phyloP scores from a whole-genome alignment of 2,888 invertebrate genomes.

The Rotaria sp. region DNA sequence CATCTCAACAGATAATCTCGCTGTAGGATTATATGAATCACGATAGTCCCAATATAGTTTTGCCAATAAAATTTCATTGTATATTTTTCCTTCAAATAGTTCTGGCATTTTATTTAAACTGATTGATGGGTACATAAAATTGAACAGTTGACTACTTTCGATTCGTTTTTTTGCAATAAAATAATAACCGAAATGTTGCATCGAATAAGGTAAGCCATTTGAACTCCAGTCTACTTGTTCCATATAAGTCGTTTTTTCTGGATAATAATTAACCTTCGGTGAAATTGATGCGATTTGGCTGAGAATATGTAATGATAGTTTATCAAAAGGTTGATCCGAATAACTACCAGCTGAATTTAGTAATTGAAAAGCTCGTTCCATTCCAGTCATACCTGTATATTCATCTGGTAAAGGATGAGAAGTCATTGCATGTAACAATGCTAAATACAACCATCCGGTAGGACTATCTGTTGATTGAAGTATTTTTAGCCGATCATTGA shows the following conservation, averaged over 20 bases:
- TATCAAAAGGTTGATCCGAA: not conserved
- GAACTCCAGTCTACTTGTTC: not conserved
- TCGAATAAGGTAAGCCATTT: not conserved
- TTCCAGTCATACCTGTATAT: slow-evolving; percentile 14
- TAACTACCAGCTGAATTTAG: not conserved
- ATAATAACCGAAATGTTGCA: not conserved
- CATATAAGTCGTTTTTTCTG: not conserved
- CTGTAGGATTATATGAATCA: not conserved
- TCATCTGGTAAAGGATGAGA: not conserved
- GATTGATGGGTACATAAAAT: not conserved
- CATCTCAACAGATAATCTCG: not conserved
- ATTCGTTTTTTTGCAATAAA: not conserved
- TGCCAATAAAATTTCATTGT: not conserved
- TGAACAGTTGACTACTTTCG: not conserved
- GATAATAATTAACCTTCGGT: not conserved
- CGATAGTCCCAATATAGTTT: slow-evolving; percentile 1
- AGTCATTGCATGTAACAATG: slow-evolving; percentile 8
- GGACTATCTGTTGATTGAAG: slow-evolving; percentile 8
- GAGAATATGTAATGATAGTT: not conserved
- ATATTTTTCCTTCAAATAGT: not conserved
- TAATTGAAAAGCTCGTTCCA: not conserved
- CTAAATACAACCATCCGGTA: not conserved
- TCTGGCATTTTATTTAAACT: not conserved
- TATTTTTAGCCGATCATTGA: not conserved
- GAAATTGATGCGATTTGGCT: not conserved